Conservation (phyloP, 2,888 invertebrate species). For the Teleogryllus oceanicus region DNA sequence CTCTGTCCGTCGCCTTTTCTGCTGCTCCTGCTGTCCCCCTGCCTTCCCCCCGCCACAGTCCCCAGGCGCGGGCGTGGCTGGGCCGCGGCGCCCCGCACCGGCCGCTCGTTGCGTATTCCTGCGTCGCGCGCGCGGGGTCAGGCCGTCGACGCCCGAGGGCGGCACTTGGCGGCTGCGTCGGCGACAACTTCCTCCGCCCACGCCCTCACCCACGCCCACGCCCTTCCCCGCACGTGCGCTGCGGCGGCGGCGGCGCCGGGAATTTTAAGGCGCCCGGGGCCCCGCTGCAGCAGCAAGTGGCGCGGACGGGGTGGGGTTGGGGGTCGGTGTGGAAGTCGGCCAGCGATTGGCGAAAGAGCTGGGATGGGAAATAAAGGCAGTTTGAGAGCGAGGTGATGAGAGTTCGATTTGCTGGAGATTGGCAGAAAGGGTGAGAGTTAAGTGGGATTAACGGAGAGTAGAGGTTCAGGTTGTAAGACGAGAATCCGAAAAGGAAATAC, state of each 20-base stretch:
- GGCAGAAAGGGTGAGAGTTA: no score
- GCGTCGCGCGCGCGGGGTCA: neutral
- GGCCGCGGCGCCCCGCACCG: no score
- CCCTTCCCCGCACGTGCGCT: neutral
- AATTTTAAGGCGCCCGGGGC: neutral
- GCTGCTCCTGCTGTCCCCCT: neutral
- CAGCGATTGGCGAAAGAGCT: neutral
- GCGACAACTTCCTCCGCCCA: constrained; percentile 6
- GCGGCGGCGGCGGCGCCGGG: neutral
- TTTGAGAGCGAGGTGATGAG: no score
- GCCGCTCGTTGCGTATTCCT: neutral
- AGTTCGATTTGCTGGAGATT: no score
- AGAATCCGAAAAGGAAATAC: no score
- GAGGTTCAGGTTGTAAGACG: no score
- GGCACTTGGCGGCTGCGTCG: constrained; percentile 1
- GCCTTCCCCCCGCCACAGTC: neutral
- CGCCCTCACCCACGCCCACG: neutral
- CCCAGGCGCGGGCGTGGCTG: no score
- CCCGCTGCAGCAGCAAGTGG: neutral
- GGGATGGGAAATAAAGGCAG: neutral
- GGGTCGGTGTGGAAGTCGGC: neutral
- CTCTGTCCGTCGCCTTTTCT: neutral
- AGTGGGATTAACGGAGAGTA: no score
- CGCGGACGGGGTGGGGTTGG: neutral
- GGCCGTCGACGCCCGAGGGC: constrained; percentile 8